phyloP scores from a whole-genome alignment of 2,888 invertebrate genomes.

The Mythimna impura region DNA sequence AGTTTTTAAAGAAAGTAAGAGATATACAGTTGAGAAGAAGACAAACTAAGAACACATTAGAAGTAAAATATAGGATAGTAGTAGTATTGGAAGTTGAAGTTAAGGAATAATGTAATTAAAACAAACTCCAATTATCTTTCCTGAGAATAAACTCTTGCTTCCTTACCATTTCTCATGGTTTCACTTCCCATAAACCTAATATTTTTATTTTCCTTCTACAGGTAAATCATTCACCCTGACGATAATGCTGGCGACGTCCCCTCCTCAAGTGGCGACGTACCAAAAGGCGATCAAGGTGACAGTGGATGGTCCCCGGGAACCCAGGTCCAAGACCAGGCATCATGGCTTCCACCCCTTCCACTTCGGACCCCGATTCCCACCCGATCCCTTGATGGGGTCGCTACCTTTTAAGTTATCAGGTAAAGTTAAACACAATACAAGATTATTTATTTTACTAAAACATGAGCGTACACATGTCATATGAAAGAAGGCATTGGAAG shows the following conservation, averaged over 20 bases:
- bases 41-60: no score
- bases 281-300: constrained; percentile 99
- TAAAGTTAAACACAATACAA: constrained; percentile 78
- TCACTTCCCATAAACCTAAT: not conserved
- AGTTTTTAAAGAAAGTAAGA: no score
- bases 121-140: not conserved
- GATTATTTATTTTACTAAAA: no score
- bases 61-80: no score
- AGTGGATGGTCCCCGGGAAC: constrained; percentile 99
- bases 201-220: constrained; percentile 79
- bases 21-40: no score
- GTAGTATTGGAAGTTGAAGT: no score
- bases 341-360: constrained; percentile 97
- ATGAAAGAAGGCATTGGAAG: no score
- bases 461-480: no score
- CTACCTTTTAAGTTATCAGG: constrained; percentile 96
- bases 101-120: no score
- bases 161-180: not conserved
- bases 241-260: constrained; percentile 97
- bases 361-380: constrained; percentile 95
- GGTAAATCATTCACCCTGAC: constrained; percentile 99
- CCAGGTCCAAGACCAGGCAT: constrained; percentile 97
- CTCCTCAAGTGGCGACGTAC: constrained; percentile 99
- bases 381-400: constrained; percentile 94
- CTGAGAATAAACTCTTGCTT: not conserved